Percentiles rank a stretch among this genome's conserved stretches.
Evolutionary conservation across 1,140 invertebrate genomes (phyloP).

Genomic region (Ostrea denselamellosa): DNA sequence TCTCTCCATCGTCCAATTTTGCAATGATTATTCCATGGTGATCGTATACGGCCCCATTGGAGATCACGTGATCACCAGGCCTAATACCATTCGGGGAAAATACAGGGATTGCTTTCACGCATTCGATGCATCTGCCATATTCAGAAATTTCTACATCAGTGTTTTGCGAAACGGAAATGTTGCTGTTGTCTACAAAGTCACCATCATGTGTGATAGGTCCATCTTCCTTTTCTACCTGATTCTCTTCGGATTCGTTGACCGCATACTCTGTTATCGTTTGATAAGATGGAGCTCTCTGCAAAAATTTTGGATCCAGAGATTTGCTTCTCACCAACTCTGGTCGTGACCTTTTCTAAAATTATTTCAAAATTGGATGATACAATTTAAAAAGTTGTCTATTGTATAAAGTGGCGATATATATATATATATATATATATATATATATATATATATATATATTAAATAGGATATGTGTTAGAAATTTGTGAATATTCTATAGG

Average conservation of each 20-base stretch:
- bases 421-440: too few relatives aligned
- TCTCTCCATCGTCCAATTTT: background rate
- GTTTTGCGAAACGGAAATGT: background rate
- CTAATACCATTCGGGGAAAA: background rate
- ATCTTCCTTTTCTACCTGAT: background rate
- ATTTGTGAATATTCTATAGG: too few relatives aligned
- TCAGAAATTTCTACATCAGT: background rate
- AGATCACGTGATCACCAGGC: constrained; percentile 43
- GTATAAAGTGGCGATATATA: too few relatives aligned
- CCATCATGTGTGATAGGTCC: background rate
- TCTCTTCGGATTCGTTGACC: background rate
- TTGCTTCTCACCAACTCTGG: background rate
- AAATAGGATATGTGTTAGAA: too few relatives aligned
- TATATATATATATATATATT: too few relatives aligned
- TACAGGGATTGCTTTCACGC: constrained; percentile 36
- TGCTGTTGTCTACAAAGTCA: background rate
- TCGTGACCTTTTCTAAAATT: background rate
- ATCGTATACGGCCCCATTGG: constrained; percentile 41
- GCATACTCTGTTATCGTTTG: background rate
- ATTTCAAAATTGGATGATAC: too few relatives aligned
- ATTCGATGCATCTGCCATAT: constrained; percentile 40
- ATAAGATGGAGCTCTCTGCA: constrained; percentile 16
- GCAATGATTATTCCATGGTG: constrained; percentile 41
- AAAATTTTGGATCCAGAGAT: constrained; percentile 15
- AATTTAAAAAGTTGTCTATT: too few relatives aligned